phyloP scores from a whole-genome alignment of 2,113 vertebrate species.

The Fregata magnificens region DNA sequence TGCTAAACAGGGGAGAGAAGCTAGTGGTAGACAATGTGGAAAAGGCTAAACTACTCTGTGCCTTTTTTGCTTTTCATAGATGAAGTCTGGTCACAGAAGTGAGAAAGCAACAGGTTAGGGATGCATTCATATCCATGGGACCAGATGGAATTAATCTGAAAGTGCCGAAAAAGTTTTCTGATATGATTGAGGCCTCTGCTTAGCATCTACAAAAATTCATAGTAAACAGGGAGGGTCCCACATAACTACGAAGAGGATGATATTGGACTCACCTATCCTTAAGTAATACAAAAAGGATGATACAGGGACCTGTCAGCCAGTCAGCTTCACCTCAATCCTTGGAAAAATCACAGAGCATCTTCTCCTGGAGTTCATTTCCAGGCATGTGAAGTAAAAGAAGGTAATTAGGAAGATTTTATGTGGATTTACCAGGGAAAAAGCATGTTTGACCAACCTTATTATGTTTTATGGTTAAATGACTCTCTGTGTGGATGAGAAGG shows the following conservation, averaged over 20 bases:
- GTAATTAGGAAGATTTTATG: neutral
- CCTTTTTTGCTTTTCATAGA: neutral
- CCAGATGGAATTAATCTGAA: neutral
- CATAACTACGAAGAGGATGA: neutral
- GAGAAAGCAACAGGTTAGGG: neutral
- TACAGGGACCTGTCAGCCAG: neutral
- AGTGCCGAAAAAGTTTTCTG: neutral
- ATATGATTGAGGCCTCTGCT: neutral
- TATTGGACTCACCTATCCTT: neutral
- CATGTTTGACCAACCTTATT: neutral
- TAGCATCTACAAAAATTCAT: neutral
- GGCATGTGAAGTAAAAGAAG: neutral
- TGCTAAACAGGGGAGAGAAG: neutral
- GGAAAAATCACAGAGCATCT: neutral
- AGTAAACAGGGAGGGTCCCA: neutral
- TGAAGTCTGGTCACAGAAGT: neutral
- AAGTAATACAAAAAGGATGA: neutral
- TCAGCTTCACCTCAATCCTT: neutral
- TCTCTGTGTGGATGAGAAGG: neutral
- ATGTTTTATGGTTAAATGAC: neutral
- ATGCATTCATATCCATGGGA: neutral
- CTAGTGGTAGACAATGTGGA: neutral
- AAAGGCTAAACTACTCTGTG: neutral
- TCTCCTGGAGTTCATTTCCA: neutral
- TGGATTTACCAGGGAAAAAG: neutral